Evolutionary conservation across 2,888 invertebrate genomes (phyloP).

Genomic region (Sarcophaga rosellei): DNA sequence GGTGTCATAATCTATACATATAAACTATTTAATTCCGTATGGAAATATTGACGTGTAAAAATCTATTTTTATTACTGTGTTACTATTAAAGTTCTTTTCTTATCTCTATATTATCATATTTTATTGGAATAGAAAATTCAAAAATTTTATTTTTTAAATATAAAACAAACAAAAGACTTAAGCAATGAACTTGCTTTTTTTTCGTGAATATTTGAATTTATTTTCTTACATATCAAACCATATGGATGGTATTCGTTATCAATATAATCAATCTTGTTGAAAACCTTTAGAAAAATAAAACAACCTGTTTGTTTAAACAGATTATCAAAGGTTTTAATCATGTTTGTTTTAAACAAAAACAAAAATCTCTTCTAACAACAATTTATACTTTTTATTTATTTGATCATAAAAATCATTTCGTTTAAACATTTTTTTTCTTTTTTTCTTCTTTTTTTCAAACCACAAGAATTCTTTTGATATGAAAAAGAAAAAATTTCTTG

Average conservation of each 20-base stretch:
- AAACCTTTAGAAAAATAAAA: neutral
- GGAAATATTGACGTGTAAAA: neutral
- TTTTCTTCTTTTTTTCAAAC: constrained; percentile 14
- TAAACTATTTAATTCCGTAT: neutral
- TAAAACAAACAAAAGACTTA: constrained; percentile 15
- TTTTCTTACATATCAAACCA: neutral
- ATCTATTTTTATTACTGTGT: neutral
- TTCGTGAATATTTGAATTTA: constrained; percentile 3
- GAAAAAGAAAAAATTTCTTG: neutral
- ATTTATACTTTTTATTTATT: constrained; percentile 29
- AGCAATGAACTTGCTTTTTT: neutral
- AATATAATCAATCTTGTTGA: constrained; percentile 58
- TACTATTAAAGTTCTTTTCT: neutral
- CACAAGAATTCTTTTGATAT: constrained; percentile 25
- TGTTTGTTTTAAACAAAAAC: too few relatives aligned
- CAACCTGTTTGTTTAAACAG: constrained; percentile 45
- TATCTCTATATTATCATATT: too few relatives aligned
- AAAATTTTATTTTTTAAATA: neutral
- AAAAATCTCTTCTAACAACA: constrained; percentile 22
- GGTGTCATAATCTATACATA: too few relatives aligned
- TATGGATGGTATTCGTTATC: constrained; percentile 46
- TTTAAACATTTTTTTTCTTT: neutral
- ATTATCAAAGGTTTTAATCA: constrained; percentile 45
- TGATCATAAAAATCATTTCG: constrained; percentile 43
- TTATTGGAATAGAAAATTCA: too few relatives aligned